Conservation (phyloP, 1,140 invertebrate genomes). For the Neodiprion lecontei region DNA sequence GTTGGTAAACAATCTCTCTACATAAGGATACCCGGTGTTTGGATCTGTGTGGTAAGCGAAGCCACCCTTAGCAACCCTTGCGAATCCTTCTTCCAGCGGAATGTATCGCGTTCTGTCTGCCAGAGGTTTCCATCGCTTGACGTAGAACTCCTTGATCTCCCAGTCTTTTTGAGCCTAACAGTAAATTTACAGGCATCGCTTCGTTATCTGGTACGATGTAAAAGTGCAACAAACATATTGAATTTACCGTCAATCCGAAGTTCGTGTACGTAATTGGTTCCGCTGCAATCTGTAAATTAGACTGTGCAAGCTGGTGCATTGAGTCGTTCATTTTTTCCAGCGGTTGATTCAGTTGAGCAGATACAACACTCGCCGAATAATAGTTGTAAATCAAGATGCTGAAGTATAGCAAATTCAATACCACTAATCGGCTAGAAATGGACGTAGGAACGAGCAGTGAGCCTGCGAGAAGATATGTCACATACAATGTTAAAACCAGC, state of each 20-base stretch:
- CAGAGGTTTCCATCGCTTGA: constrained; percentile 39
- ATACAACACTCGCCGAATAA: constrained; percentile 51
- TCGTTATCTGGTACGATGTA: neutral
- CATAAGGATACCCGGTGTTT: constrained; percentile 39
- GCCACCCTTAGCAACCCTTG: constrained; percentile 32
- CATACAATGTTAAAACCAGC: neutral
- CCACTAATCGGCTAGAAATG: constrained; percentile 37
- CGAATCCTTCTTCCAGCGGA: constrained; percentile 37
- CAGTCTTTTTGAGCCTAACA: constrained; percentile 22
- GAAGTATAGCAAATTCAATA: constrained; percentile 42
- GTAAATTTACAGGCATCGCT: neutral
- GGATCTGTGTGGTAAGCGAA: constrained; percentile 43
- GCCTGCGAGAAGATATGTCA: constrained; percentile 28
- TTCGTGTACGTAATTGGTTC: constrained; percentile 47
- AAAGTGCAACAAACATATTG: neutral
- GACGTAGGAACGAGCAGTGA: constrained; percentile 33
- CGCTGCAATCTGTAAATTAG: constrained; percentile 41
- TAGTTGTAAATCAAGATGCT: constrained; percentile 51
- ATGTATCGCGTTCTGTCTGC: constrained; percentile 35
- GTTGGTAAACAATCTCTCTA: constrained; percentile 35
- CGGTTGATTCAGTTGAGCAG: constrained; percentile 47
- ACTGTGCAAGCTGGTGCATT: constrained; percentile 41
- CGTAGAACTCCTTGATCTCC: constrained; percentile 40
- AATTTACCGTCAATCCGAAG: constrained; percentile 46
- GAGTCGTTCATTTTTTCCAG: constrained; percentile 53